These are phyloP conservation scores for Nilaparvata lugens DNA, from an alignment of 1,140 invertebrate genomes.

Conservation along the genomic window DNA sequence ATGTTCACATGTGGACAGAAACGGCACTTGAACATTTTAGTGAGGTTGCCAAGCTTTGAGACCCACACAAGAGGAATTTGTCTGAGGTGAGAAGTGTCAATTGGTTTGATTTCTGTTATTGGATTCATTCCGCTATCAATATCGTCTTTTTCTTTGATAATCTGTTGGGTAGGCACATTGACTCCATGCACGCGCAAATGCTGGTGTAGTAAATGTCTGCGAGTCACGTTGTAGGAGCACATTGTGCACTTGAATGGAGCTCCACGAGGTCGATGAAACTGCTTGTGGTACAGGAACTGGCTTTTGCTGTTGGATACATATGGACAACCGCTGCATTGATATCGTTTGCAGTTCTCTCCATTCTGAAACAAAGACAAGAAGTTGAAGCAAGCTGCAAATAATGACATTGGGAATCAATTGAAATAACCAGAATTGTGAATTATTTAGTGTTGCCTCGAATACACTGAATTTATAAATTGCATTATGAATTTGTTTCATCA, in stretches of 20 bases:
- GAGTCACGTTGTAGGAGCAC: conserved; percentile 75
- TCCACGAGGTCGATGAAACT: conserved; percentile 66
- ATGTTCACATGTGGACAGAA: conserved; percentile 76
- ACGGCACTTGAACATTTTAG: conserved; percentile 77
- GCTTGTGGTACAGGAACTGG: conserved; percentile 69
- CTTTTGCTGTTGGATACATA: conserved; percentile 75
- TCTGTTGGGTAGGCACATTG: conserved; percentile 26
- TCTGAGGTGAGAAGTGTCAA: conserved; percentile 22
- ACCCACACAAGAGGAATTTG: conserved; percentile 63
- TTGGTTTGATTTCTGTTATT: conserved; percentile 6
- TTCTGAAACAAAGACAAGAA: conserved; percentile 1
- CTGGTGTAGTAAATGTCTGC: conserved; percentile 65
- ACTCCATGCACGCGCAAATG: conserved; percentile 67
- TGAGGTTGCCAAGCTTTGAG: conserved; percentile 53
- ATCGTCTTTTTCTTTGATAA: conserved; percentile 1
- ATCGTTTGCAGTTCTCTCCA: conserved; percentile 2
- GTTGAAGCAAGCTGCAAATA: no score
- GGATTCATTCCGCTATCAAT: not conserved
- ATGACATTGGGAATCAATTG: no score
- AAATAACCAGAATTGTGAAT: no score
- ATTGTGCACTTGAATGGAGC: conserved; percentile 66
- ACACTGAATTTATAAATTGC: no score
- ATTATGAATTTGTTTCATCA: no score
- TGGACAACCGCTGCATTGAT: conserved; percentile 55
- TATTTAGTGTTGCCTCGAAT: no score